Evolutionary conservation across 1,140 invertebrate species (phyloP).

Genomic region (Leptinotarsa lineolata): DNA sequence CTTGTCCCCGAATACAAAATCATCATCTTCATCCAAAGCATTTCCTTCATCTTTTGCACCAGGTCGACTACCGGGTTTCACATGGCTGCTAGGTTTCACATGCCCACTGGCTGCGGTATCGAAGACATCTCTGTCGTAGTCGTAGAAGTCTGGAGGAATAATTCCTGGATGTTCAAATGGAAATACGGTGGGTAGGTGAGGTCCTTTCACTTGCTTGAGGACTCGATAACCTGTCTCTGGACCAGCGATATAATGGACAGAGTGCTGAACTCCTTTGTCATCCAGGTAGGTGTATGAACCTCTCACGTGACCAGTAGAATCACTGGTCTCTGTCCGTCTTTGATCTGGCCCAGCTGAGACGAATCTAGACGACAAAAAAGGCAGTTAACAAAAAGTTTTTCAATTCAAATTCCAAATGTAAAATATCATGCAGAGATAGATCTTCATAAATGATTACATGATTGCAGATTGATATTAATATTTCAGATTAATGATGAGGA

Average conservation of each 20-base stretch:
- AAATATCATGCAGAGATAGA: too few species aligned
- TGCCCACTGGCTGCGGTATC: slow-evolving; percentile 60
- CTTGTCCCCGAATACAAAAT: slow-evolving; percentile 15
- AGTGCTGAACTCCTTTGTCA: slow-evolving; percentile 70
- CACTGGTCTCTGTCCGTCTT: slow-evolving; percentile 70
- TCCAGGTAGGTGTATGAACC: slow-evolving; percentile 77
- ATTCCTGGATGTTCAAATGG: slow-evolving; percentile 55
- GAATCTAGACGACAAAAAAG: slow-evolving; percentile 58
- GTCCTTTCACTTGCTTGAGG: slow-evolving; percentile 65
- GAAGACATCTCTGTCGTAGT: slow-evolving; percentile 55
- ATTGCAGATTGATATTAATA: too few species aligned
- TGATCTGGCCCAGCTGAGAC: slow-evolving; percentile 73
- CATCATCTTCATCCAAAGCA: slow-evolving; percentile 34
- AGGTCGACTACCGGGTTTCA: slow-evolving; percentile 25
- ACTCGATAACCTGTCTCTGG: slow-evolving; percentile 75
- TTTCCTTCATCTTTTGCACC: slow-evolving; percentile 20
- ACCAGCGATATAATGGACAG: slow-evolving; percentile 74
- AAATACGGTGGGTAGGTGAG: slow-evolving; percentile 60
- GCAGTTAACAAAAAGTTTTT: too few species aligned
- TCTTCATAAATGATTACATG: too few species aligned
- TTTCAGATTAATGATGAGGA: too few species aligned
- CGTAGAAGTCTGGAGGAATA: slow-evolving; percentile 55
- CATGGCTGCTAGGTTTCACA: slow-evolving; percentile 45
- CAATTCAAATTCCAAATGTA: too few species aligned
- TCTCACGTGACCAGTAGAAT: slow-evolving; percentile 67